Base-by-base conservation (phyloP, 2,888 invertebrate genomes). In the Tortrix viridana region DNA sequence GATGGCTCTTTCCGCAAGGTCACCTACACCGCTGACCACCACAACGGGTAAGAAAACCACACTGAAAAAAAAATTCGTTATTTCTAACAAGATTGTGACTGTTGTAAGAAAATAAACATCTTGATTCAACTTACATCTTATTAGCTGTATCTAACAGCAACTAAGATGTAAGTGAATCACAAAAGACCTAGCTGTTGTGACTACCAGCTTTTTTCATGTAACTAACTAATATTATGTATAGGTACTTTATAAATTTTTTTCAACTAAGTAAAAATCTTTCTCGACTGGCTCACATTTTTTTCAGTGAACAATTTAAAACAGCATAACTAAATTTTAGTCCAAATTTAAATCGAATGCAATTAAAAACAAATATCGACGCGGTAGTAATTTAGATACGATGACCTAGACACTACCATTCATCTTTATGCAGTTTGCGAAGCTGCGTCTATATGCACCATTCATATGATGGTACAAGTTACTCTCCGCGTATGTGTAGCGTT, bases 1-100 rank as follows among this genome's bases (percentile, higher is more conserved):
- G 93, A 93, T 71, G 93, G 93, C 60, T 92, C 93, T 67, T 74
- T 92, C 67, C 90, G 93, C 67, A 93, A 84, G 60, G 93, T 93
- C 4, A 92, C 93, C 70, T 93, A 93, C 80, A 89, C 92, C 62
- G 93, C 93, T 73, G 93, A 93, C 47, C 82, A 92, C 52, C 93
- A 93, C 75, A 92, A 86, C 63, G 93, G 93, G 87, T 93, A 89
- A 86, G 77, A 38, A 23, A 37, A 37, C 12, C n/a, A n/a, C n/a
- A n/a, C n/a, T n/a, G n/a, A n/a, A n/a, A n/a, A n/a, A n/a, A n/a
- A n/a, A n/a, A n/a, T n/a, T n/a, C n/a, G n/a, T n/a, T n/a, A n/a
- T n/a, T n/a, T n/a, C n/a, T n/a, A n/a, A n/a, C n/a, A n/a, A n/a
- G n/a, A n/a, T n/a, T n/a, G n/a, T n/a, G n/a, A n/a, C n/a, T n/a